A percentile compares a stretch with the other conserved stretches of the same genome.
Evolutionary conservation across 2,888 invertebrate genomes (phyloP).

Genomic region (Lasiommata megera): DNA sequence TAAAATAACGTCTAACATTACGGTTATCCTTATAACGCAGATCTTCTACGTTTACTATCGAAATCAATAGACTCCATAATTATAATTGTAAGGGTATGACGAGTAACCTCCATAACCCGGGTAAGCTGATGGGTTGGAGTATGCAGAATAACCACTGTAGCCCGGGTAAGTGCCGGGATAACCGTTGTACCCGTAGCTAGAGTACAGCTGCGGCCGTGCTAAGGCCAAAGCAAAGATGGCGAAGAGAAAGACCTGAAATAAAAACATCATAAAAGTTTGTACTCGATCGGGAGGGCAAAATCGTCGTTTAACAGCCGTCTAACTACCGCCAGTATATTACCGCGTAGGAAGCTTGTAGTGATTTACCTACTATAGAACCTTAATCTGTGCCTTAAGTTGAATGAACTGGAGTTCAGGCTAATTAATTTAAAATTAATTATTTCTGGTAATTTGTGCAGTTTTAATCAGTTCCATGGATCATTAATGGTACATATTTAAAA

Average conservation of each 20-base stretch:
- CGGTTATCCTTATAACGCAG: neutral
- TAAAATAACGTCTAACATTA: neutral
- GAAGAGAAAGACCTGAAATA: slow-evolving; percentile 70
- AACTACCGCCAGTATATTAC: too few relatives aligned
- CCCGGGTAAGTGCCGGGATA: slow-evolving; percentile 57
- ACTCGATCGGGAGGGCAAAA: too few relatives aligned
- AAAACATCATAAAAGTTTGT: too few relatives aligned
- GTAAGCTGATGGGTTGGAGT: slow-evolving; percentile 58
- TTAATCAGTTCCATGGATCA: too few relatives aligned
- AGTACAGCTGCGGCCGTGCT: slow-evolving; percentile 69
- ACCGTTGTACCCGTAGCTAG: slow-evolving; percentile 55
- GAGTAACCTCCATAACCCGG: slow-evolving; percentile 55
- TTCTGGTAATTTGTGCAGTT: too few relatives aligned
- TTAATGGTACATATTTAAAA: too few relatives aligned
- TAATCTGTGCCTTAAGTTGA: too few relatives aligned
- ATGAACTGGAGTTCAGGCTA: too few relatives aligned
- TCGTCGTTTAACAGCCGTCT: too few relatives aligned
- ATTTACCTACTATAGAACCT: too few relatives aligned
- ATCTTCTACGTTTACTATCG: neutral
- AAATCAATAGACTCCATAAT: slow-evolving; percentile 58
- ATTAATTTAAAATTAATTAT: too few relatives aligned
- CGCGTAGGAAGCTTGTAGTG: too few relatives aligned
- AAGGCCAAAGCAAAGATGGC: slow-evolving; percentile 68
- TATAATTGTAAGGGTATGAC: slow-evolving; percentile 59
- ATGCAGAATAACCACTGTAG: slow-evolving; percentile 62